phyloP scores from a whole-genome alignment of 2,113 vertebrate genomes.

The Speoplatyrhinus poulsoni region DNA sequence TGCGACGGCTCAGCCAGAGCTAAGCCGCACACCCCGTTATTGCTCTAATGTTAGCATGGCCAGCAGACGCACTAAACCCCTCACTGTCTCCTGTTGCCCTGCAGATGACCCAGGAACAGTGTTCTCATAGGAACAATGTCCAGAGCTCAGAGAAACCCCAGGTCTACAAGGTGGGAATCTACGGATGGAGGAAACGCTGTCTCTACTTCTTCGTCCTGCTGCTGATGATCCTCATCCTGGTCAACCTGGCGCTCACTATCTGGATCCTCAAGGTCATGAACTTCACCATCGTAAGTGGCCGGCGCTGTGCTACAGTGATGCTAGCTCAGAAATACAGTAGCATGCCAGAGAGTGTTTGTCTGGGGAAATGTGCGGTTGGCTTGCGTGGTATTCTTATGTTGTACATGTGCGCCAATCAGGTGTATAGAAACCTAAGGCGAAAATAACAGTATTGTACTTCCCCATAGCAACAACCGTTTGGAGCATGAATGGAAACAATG shows the following conservation, averaged over 20 bases:
- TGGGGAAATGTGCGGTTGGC: too few relatives aligned
- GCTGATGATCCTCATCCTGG: conserved; percentile 97
- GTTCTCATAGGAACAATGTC: conserved; percentile 90
- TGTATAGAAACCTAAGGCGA: too few relatives aligned
- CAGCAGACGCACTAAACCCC: background rate
- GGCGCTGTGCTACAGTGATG: too few relatives aligned
- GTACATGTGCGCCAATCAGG: too few relatives aligned
- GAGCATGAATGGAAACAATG: too few relatives aligned
- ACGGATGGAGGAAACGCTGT: conserved; percentile 99
- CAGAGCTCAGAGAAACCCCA: conserved; percentile 91
- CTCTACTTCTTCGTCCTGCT: conserved; percentile 98
- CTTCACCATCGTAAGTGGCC: conserved; percentile 96
- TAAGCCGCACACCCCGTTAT: background rate
- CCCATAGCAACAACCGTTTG: too few relatives aligned
- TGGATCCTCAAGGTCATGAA: conserved; percentile 99
- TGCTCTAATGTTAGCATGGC: background rate
- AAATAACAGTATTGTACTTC: too few relatives aligned
- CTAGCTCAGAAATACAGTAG: too few relatives aligned
- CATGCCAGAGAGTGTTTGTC: too few relatives aligned
- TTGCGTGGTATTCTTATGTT: too few relatives aligned
- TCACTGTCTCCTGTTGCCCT: background rate
- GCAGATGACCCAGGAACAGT: conserved; percentile 99
- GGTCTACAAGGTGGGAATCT: conserved; percentile 98
- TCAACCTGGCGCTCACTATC: conserved; percentile 99
- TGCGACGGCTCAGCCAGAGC: background rate